Base-by-base conservation (phyloP, 2,797 vertebrate species). In the Sebastes ruberrimus region DNA sequence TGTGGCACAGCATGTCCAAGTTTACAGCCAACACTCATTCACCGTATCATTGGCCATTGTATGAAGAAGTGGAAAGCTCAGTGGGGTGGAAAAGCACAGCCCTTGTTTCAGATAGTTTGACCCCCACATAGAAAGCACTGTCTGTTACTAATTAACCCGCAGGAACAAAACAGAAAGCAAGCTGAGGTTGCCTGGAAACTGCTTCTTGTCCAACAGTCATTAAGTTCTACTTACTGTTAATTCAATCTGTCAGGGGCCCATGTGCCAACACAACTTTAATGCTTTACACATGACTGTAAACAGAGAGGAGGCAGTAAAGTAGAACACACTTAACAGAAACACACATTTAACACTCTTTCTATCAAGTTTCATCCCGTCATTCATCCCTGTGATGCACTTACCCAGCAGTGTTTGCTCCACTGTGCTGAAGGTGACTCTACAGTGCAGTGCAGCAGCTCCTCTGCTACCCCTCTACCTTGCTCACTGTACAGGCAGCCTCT, bases 391-490 rank as follows among this genome's bases (percentile, higher is more conserved):
- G 78, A 30, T 28, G 79, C 80, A 91, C 93, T 94, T 86, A 94
- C 93, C 92, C 80, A 63, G 81, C 80, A 76, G 79, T 69, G 80
- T 65, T 73, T 13, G 75, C 72, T 88, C 76, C 81, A 7, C 71
- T 53, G 78, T 42, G 83, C 65, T 91, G 64, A 91, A 93, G 92
- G 92, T 92, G 86, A 93, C 90, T 93, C 83, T 60, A 83, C 74
- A 82, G 86, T 84, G 81, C 84, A 65, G 86, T 85, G 82, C 83
- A 67, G 73, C 84, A 63, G 86, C 82, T 89, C 80, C 78, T 74
- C 81, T 80, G 78, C 82, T 64, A 35, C 71, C 75, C 61, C 32
- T 75, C 76, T 77, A 56, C 81, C 71, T 76, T 46, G 64, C 89
- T 88, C 84, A 77, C 56, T 66, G 81, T 27, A 53, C 79, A 74